A percentile compares a stretch with the other conserved stretches of the same genome.
Evolutionary conservation across 2,113 vertebrate genomes (phyloP).

Genomic region (Rhegmatorhina hoffmannsi): DNA sequence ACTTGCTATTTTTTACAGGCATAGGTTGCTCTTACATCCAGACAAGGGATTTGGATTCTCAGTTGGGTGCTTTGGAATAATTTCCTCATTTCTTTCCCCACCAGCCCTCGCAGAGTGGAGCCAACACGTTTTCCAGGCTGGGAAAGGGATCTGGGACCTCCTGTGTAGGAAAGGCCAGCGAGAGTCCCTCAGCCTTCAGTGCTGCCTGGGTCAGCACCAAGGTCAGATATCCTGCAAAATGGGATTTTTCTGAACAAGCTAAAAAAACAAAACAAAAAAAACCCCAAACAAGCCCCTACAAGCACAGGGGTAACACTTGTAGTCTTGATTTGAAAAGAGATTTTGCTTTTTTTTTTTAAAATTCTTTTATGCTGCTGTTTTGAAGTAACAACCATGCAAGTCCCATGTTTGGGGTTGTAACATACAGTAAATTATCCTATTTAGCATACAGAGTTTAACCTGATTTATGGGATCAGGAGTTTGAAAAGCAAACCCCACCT

Average conservation of each 20-base stretch:
- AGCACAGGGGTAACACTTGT: not conserved
- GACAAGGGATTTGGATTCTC: not conserved
- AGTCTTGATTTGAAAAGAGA: not conserved
- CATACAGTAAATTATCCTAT: not conserved
- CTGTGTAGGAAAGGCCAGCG: no score
- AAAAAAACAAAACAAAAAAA: not conserved
- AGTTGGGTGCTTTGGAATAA: not conserved
- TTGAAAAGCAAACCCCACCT: conserved; percentile 12
- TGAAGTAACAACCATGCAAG: not conserved
- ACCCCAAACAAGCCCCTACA: not conserved
- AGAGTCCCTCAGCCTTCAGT: not conserved
- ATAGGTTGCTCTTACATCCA: not conserved
- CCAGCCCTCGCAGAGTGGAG: not conserved
- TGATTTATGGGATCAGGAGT: not conserved
- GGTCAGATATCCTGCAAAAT: not conserved
- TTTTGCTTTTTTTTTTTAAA: not conserved
- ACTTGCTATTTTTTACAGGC: not conserved
- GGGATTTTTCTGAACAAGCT: not conserved
- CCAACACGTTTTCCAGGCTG: not conserved
- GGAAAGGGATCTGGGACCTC: not conserved
- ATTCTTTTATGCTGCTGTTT: not conserved
- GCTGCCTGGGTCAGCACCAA: not conserved
- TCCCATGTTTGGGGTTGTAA: not conserved
- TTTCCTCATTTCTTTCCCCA: not conserved
- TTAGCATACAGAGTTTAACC: not conserved